Base-by-base conservation (phyloP, 2,888 invertebrate genomes). In the Horisme vitalbata region DNA sequence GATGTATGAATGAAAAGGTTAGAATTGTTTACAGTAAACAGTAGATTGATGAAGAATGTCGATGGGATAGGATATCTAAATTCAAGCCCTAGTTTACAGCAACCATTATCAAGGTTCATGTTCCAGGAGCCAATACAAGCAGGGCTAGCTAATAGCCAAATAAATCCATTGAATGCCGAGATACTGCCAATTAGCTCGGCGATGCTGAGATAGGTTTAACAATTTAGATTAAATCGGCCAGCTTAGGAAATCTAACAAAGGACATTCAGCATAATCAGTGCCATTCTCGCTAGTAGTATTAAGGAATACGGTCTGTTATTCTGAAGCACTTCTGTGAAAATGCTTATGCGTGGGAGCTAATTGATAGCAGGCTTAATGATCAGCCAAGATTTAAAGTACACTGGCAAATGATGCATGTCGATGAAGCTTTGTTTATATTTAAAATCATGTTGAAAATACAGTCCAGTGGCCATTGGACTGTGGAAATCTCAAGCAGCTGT, bases 181-280 rank as follows among this genome's bases (percentile, higher is more conserved):
- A 65, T 64, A 68, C 68, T 74, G 79, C 80, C 83, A 86, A 86
- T 85, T 85, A 86, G 75, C 63, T 59, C 55, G 56, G 56, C 59
- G 72, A 77, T 76, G 66, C 63, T 49, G 61, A 71, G 72, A 79
- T 79, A 59, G 70, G 68, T 86, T 84, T 83, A 79, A 79, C 82
- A 76, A 80, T 81, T 80, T 74, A 80, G 79, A 86, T 85, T 79
- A 76, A 74, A 79, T 78, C 75, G 72, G 63, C 62, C 68, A 67
- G 55, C 59, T 45, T 58, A 62, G 67, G 61, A 71, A 68, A 69
- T 64, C 63, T 54, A 61, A 57, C 48, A 51, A 47, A 56, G 39
- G 24, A 46, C 36, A 27, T 12, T 11, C 23, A 14, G 39, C 15
- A 28, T n/a, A 27, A 21, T 9, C 28, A 28, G 34, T n/a, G 8